Percentiles rank a stretch among this genome's conserved stretches.
phyloP scores from a whole-genome alignment of 1,140 invertebrate species.

The Aplysia californica region DNA sequence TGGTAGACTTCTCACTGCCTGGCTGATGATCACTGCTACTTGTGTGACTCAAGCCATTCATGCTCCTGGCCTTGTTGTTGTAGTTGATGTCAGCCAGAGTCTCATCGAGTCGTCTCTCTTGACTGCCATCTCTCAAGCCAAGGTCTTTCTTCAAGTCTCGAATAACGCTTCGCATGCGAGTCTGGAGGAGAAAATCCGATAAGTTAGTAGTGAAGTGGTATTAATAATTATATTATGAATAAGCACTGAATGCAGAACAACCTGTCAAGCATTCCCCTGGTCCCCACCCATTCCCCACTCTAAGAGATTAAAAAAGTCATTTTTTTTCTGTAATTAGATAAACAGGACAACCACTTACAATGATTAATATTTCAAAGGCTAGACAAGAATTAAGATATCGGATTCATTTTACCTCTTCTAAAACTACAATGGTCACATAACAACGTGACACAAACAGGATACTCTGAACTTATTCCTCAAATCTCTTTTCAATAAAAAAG shows the following conservation, averaged over 20 bases:
- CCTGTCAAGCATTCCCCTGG: no score
- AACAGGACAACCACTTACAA: background rate
- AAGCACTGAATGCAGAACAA: no score
- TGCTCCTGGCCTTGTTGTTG: background rate
- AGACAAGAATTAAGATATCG: no score
- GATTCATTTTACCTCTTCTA: no score
- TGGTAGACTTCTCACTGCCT: background rate
- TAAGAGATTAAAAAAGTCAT: background rate
- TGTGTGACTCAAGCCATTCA: background rate
- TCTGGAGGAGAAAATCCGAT: constrained; percentile 6
- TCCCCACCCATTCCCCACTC: no score
- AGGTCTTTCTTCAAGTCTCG: constrained; percentile 6
- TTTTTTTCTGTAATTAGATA: background rate
- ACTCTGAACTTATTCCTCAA: no score
- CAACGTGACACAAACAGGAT: no score
- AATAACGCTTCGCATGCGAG: constrained; percentile 18
- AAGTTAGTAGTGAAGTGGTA: no score
- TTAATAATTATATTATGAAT: no score
- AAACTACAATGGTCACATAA: no score
- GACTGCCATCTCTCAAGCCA: constrained; percentile 6
- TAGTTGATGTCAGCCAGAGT: constrained; percentile 4
- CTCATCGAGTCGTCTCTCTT: background rate
- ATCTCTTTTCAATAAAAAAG: no score
- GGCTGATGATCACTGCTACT: background rate
- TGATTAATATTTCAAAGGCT: no score